A percentile compares a stretch with the other conserved stretches of the same genome.
phyloP scores from a whole-genome alignment of 2,113 vertebrate genomes.

The Fulica atra region DNA sequence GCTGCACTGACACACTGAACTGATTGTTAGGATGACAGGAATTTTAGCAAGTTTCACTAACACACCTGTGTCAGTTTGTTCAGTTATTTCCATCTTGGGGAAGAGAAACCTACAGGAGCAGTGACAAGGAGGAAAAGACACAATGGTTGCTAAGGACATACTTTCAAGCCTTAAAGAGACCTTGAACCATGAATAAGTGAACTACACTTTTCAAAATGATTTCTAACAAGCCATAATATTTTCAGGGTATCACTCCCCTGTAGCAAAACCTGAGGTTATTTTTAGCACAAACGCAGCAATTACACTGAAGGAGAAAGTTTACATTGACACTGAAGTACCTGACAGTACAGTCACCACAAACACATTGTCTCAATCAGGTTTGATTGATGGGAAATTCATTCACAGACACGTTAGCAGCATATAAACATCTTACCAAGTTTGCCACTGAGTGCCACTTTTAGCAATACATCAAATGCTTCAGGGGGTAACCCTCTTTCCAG shows the following conservation, averaged over 20 bases:
- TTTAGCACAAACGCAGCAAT: neutral
- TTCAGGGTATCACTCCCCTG: neutral
- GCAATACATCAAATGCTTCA: constrained; percentile 80
- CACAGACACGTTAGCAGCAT: neutral
- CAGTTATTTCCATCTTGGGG: neutral
- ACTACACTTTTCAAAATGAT: neutral
- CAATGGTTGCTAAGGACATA: neutral
- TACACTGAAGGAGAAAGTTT: neutral
- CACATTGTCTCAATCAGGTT: neutral
- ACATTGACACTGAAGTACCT: neutral
- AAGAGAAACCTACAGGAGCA: neutral
- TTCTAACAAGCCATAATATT: neutral
- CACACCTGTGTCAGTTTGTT: neutral
- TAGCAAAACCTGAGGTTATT: neutral
- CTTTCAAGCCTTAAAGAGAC: neutral
- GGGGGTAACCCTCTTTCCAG: constrained; percentile 82
- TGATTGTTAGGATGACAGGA: neutral
- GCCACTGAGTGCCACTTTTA: constrained; percentile 86
- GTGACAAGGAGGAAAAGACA: neutral
- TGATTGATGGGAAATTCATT: neutral
- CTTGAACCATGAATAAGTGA: neutral
- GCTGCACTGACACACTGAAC: neutral
- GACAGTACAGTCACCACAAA: neutral
- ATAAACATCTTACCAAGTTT: constrained; percentile 81
- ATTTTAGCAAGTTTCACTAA: neutral